phyloP scores from a whole-genome alignment of 2,797 vertebrate species.

The Fringilla coelebs region DNA sequence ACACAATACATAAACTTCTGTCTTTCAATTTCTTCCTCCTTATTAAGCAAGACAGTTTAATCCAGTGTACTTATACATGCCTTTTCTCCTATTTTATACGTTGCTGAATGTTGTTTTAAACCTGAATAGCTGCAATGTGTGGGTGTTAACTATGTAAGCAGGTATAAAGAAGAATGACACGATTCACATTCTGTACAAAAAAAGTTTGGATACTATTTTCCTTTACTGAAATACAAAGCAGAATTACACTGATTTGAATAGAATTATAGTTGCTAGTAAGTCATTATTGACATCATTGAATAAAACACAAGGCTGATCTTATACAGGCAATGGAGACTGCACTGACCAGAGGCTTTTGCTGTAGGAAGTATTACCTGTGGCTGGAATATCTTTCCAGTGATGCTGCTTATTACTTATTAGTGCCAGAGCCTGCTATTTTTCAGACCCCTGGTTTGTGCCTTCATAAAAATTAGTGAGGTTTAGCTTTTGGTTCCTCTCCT shows the following conservation, averaged over 20 bases:
- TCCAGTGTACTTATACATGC: background rate
- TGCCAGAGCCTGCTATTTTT: background rate
- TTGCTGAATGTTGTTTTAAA: background rate
- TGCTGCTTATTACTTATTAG: background rate
- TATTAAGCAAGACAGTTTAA: background rate
- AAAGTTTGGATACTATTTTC: background rate
- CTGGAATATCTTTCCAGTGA: background rate
- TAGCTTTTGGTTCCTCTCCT: background rate
- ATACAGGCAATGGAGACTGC: background rate
- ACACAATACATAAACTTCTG: background rate
- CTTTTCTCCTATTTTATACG: background rate
- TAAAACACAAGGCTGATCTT: background rate
- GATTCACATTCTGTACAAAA: background rate
- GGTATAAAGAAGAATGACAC: background rate
- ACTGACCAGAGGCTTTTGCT: background rate
- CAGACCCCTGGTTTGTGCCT: background rate
- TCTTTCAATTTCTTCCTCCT: background rate
- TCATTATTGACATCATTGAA: background rate
- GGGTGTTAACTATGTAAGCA: background rate
- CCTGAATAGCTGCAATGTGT: background rate
- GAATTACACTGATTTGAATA: background rate
- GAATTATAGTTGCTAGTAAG: background rate
- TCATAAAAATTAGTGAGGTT: background rate
- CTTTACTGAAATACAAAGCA: background rate
- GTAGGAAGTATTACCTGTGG: accelerated